phyloP scores from a whole-genome alignment of 2,888 invertebrate species.

The Tinea pellionella region DNA sequence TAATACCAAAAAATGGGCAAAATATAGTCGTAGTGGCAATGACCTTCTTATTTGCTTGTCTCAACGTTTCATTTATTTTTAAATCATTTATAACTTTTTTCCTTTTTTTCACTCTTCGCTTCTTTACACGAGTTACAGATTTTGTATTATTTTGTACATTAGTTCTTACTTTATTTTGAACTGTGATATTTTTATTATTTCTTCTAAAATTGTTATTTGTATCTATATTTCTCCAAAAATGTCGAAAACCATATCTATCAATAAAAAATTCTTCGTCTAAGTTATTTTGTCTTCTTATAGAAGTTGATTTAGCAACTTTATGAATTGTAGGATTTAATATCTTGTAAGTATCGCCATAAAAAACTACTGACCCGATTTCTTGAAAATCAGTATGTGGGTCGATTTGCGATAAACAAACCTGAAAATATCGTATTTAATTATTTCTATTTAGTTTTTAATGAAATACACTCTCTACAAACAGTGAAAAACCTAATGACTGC shows the following conservation, averaged over 20 bases:
- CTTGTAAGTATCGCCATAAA: not conserved
- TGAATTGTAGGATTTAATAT: not conserved
- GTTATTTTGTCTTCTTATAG: not conserved
- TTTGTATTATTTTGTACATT: not conserved
- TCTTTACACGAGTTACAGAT: not conserved
- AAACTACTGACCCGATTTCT: not conserved
- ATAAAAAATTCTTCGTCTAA: not conserved
- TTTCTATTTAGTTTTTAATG: no score
- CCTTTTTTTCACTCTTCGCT: not conserved
- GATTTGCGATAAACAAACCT: not conserved
- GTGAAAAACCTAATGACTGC: no score
- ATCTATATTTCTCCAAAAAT: not conserved
- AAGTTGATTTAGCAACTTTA: not conserved
- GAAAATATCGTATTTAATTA: no score
- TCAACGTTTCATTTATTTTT: not conserved
- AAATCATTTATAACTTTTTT: not conserved
- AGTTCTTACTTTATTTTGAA: not conserved
- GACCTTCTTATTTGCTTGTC: not conserved
- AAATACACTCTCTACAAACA: no score
- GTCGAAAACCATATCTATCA: not conserved
- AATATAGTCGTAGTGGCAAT: not conserved
- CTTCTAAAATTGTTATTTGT: not conserved
- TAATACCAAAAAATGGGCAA: constrained; percentile 4
- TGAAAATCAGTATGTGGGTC: not conserved
- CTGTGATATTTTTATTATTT: not conserved